Base-by-base conservation (phyloP, 1,140 invertebrate genomes). In the Heterodera schachtii region DNA sequence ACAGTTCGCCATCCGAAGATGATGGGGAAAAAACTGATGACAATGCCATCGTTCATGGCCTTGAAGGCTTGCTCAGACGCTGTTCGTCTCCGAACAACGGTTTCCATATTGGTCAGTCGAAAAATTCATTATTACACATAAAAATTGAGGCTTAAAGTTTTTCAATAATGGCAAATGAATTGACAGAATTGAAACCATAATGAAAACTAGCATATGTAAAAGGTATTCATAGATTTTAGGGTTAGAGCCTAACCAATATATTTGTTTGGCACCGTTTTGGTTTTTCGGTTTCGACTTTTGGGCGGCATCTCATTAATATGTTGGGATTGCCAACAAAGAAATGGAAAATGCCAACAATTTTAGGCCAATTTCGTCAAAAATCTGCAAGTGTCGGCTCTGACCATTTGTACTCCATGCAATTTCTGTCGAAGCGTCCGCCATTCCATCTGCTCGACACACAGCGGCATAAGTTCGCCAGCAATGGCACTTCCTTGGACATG, bases 21-120 rank as follows among this genome's bases (percentile, higher is more conserved):
- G 0, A 3, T 43, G 52, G 43, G 16, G 46, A 74, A 74, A 31
- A 74, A 31, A 41, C 46, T 41, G n/a, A 49, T 74, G 47, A 52
- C 57, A 52, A 52, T 74, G 57, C 57, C 47, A 75, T 75, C 31
- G 74, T 75, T 44, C 74, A 75, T 75, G 64, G 74, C 16, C 74
- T 75, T 31, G 52, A 57, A 5, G 74, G 64, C 52, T 19, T 64
- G 13, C 57, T 64, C 5, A 13, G 57, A 64, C 57, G 57, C 5
- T 64, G 57, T 64, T 64, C 57, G 57, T 64, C 57, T 13, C 57
- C 57, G 2, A 64, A 64, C 57, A 64, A 64, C 57, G 57, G 57
- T 19, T 64, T 64, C 19, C 57, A 16, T 19, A 52, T 8, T 52
- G 49, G 49, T 52, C 49, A 52, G 49, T 11, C 31, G 31, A 31